phyloP scores from a whole-genome alignment of 2,797 vertebrate species.

The Chelon auratus region DNA sequence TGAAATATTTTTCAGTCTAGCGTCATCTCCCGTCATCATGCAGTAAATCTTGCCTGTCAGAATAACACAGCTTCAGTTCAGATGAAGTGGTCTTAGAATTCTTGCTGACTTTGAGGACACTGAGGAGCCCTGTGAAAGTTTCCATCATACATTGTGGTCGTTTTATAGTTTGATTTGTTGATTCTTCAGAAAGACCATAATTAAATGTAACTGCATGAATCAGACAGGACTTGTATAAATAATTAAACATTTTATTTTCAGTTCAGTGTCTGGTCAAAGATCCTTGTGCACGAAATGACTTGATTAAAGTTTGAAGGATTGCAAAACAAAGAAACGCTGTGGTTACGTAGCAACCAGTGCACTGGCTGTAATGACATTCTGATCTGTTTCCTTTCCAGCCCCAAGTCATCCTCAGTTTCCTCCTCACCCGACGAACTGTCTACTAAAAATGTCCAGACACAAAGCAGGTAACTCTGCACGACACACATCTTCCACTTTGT shows the following conservation, averaged over 20 bases:
- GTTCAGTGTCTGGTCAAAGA: not conserved
- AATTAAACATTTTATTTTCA: not conserved
- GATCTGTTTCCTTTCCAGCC: slow-evolving; percentile 25
- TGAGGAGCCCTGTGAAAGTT: not conserved
- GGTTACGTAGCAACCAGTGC: slow-evolving; percentile 6
- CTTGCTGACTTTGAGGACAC: not conserved
- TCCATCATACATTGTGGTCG: not conserved
- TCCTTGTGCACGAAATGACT: not conserved
- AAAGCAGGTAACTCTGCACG: no score
- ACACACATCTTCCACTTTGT: no score
- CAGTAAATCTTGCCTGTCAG: not conserved
- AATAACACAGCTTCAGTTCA: not conserved
- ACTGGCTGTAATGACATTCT: slow-evolving; percentile 28
- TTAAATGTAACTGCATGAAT: not conserved
- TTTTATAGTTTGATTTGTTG: not conserved
- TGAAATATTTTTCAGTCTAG: not conserved
- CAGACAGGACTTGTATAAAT: not conserved
- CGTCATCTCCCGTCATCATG: not conserved
- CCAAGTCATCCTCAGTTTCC: slow-evolving; percentile 8
- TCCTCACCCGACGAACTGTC: slow-evolving; percentile 21
- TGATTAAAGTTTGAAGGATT: not conserved
- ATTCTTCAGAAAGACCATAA: not conserved
- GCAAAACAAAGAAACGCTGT: slow-evolving; percentile 10
- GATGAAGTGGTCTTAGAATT: no score
- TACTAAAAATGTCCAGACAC: slow-evolving; percentile 10